Base-by-base conservation (phyloP, 1,140 invertebrate genomes). In the Eubasilissa regina region DNA sequence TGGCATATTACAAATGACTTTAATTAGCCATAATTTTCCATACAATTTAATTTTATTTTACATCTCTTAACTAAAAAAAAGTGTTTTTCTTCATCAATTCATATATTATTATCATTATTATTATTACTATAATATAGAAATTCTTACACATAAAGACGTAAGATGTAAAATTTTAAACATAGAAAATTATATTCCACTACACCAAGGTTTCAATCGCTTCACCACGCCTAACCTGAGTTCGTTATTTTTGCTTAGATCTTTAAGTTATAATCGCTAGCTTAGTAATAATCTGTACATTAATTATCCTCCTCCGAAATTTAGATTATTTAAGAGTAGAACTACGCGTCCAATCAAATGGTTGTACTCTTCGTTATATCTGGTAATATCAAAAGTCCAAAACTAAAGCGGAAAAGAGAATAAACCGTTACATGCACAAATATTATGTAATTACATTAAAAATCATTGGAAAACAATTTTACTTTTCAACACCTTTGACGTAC, bases 1-100 rank as follows among this genome's bases (percentile, higher is more conserved):
- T 77, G 80, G 80, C 80, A 81, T 83, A 83, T 80, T 83, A 83
- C 79, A 83, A 83, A 83, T 83, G 81, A 83, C 81, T 83, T 83
- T 83, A 83, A 76, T 82, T 51, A 83, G 79, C 81, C 81, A 83
- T 79, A 70, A 74, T 80, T 78, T 75, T 80, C 79, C 78, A 80
- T 80, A 80, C 79, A 80, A 64, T 82, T 82, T 82, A 21, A 47
- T 70, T 79, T 78, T 82, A 80, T 80, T 77, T 82, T 82, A 82
- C 81, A 82, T 80, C 78, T 80, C 81, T 82, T 82, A 82, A 75
- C 75, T 82, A 80, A 75, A 82, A 77, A 81, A 81, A 81, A 81
- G 75, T 77, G 75, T 72, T 72, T 72, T 73, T 51, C 62, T 35
- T 75, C 58, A 58, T 76, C 74, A 35, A 56, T 56, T 70, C 66